These are phyloP conservation scores for Meloidogyne chitwoodi DNA, from an alignment of 1,140 invertebrate species.

Conservation along the genomic window DNA sequence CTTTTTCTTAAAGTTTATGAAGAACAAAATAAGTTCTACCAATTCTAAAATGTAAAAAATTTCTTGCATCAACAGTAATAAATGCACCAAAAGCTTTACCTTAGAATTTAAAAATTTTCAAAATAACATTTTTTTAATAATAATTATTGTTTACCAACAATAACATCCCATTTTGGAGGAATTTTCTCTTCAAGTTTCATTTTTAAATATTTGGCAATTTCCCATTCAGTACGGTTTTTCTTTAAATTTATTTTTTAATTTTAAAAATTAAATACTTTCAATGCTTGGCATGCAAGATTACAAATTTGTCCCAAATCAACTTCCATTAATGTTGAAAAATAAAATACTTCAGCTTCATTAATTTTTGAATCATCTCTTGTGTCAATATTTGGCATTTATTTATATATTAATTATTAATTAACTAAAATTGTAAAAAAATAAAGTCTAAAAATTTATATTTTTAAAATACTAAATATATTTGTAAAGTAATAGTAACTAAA, in stretches of 20 bases:
- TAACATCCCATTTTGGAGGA: conserved; percentile 3
- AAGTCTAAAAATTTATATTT: not conserved
- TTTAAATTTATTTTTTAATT: not conserved
- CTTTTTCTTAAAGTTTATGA: not conserved
- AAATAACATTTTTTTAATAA: not conserved
- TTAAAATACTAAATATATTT: no score
- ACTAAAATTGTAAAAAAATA: not conserved
- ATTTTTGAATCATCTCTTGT: conserved; percentile 12
- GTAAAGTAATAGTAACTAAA: no score
- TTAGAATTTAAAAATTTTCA: not conserved
- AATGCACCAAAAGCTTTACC: conserved; percentile 16
- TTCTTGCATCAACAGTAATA: conserved; percentile 13
- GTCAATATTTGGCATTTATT: conserved; percentile 17
- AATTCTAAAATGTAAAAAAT: conserved; percentile 18
- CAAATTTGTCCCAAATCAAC: not conserved
- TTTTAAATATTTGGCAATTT: conserved; percentile 11
- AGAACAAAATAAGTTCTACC: conserved; percentile 17
- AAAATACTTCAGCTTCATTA: conserved; percentile 16
- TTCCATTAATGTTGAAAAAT: conserved; percentile 8
- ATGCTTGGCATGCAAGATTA: not conserved
- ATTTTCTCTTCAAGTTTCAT: conserved; percentile 1
- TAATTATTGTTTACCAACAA: conserved; percentile 5
- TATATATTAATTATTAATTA: no score
- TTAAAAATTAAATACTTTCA: not conserved
- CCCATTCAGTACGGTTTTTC: not conserved